A percentile compares a stretch with the other conserved stretches of the same genome.
Evolutionary conservation across 2,797 vertebrate genomes (phyloP).

Genomic region (Micropoecilia bifurca): DNA sequence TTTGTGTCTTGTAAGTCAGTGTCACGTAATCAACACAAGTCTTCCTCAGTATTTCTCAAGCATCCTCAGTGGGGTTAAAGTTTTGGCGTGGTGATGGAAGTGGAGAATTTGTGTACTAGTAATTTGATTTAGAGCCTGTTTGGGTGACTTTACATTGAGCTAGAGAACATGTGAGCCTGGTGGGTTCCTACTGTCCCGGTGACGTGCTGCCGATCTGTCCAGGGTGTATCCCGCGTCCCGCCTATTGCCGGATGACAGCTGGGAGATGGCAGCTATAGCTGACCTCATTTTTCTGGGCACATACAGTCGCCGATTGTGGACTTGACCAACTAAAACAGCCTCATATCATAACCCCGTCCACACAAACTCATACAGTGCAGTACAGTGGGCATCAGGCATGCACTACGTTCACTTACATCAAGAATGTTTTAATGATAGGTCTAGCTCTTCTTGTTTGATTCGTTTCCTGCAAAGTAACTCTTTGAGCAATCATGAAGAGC

Average conservation of each 20-base stretch:
- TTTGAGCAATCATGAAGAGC: background rate
- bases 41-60: background rate
- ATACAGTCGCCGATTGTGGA: background rate
- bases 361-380: background rate
- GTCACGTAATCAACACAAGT: background rate
- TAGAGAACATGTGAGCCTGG: background rate
- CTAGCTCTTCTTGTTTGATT: background rate
- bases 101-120: background rate
- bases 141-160: background rate
- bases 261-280: constrained; percentile 12
- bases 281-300: constrained; percentile 3
- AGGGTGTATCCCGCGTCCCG: background rate
- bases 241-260: constrained; percentile 1
- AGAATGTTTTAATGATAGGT: background rate
- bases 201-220: background rate
- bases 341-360: background rate
- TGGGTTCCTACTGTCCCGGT: background rate
- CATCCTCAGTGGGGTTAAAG: background rate
- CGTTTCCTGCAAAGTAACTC: background rate
- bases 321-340: background rate
- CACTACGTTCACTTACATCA: background rate
- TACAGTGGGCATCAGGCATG: background rate
- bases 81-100: background rate
- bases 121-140: background rate
- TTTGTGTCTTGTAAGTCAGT: background rate